Percentiles rank a stretch among this genome's conserved stretches.
Conservation (phyloP, 2,888 invertebrate genomes). For the Pseudococcus viburni region DNA sequence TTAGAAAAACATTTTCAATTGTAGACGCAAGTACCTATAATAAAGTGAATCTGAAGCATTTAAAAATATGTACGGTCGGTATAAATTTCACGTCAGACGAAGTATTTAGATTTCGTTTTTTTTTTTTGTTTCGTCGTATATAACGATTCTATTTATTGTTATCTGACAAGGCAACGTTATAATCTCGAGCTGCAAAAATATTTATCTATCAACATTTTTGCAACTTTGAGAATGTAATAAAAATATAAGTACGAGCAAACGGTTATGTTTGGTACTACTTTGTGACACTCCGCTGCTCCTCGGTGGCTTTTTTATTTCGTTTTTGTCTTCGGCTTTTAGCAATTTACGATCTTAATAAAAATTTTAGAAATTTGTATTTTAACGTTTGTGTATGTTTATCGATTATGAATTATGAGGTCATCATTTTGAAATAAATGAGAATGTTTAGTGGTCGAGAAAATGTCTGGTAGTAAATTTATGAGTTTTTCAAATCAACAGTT, state of each 20-base stretch:
- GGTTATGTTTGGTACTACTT: slow-evolving; percentile 7
- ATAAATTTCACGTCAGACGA: slow-evolving; percentile 28
- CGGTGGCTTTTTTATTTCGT: slow-evolving; percentile 5
- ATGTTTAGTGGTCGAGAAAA: not conserved
- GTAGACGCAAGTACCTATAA: not conserved
- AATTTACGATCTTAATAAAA: slow-evolving; percentile 45
- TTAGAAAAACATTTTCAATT: not conserved
- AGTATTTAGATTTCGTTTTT: not conserved
- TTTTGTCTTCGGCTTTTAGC: slow-evolving; percentile 32
- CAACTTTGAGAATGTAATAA: slow-evolving; percentile 29
- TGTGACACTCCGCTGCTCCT: not conserved
- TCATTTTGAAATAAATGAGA: not conserved
- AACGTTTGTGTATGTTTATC: slow-evolving; percentile 24
- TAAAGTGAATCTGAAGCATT: not conserved
- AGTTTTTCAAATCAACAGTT: not conserved
- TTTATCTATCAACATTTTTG: not conserved
- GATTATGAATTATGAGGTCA: slow-evolving; percentile 9
- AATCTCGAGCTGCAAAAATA: slow-evolving; percentile 3
- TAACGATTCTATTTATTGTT: not conserved
- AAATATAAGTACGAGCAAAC: slow-evolving; percentile 15
- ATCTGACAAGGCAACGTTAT: slow-evolving; percentile 16
- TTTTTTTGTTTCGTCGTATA: not conserved
- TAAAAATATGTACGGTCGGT: not conserved
- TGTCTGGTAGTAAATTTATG: not conserved
- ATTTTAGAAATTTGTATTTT: slow-evolving; percentile 29